A percentile compares a stretch with the other conserved stretches of the same genome.
These are phyloP conservation scores for Heliconius hewitsoni DNA, from an alignment of 1,140 invertebrate species.

Conservation along the genomic window DNA sequence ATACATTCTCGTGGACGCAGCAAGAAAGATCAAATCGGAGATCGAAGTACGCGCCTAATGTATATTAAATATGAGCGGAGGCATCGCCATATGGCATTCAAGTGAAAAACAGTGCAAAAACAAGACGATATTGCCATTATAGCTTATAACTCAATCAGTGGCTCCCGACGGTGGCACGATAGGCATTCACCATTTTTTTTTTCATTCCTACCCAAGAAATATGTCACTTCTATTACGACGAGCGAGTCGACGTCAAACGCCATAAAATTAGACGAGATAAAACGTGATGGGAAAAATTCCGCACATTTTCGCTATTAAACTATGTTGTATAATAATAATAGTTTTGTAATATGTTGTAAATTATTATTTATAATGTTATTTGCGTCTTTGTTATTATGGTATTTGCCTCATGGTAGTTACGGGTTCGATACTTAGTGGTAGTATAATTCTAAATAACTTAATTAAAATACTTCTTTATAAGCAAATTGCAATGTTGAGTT, in stretches of 20 bases:
- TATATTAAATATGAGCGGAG: slow-evolving; percentile 76
- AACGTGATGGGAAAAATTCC: slow-evolving; percentile 62
- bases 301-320: slow-evolving; percentile 43
- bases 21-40: slow-evolving; percentile 73
- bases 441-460: background rate
- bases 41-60: slow-evolving; percentile 66
- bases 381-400: background rate
- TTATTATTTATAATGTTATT: slow-evolving; percentile 11
- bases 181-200: slow-evolving; percentile 75
- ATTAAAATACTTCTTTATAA: background rate
- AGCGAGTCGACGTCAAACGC: slow-evolving; percentile 47
- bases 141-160: slow-evolving; percentile 79
- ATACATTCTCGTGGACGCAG: slow-evolving; percentile 57
- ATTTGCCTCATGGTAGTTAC: too few species aligned
- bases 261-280: slow-evolving; percentile 56
- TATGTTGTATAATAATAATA: slow-evolving; percentile 21
- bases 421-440: too few species aligned
- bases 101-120: slow-evolving; percentile 77
- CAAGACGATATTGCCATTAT: slow-evolving; percentile 74
- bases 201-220: slow-evolving; percentile 62
- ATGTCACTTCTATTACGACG: slow-evolving; percentile 51
- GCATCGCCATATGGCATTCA: slow-evolving; percentile 68
- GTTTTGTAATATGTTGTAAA: slow-evolving; percentile 32
- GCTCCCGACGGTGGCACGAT: slow-evolving; percentile 53
- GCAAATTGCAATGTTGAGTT: background rate